Conservation (phyloP, 2,113 vertebrate species). For the Chaetodon trifascialis region DNA sequence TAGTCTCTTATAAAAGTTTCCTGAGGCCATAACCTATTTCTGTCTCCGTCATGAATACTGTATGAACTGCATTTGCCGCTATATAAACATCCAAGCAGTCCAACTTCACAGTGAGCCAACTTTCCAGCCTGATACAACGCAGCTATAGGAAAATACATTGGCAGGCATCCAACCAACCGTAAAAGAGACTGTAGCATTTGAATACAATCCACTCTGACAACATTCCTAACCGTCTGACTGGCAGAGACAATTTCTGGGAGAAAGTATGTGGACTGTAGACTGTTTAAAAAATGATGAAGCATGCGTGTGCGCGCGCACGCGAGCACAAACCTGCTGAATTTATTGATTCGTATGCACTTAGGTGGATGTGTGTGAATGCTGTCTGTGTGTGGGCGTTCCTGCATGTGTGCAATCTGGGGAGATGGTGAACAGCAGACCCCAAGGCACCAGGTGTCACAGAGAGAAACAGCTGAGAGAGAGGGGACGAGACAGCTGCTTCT, state of each 20-base stretch:
- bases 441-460: slow-evolving; percentile 77
- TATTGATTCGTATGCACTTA: slow-evolving; percentile 25
- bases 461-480: slow-evolving; percentile 77
- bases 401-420: slow-evolving; percentile 23
- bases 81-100: slow-evolving; percentile 75
- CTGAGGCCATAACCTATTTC: slow-evolving; percentile 74
- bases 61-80: slow-evolving; percentile 74
- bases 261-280: slow-evolving; percentile 22
- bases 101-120: slow-evolving; percentile 67
- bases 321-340: not conserved
- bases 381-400: slow-evolving; percentile 34
- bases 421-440: slow-evolving; percentile 61
- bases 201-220: slow-evolving; percentile 72
- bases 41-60: slow-evolving; percentile 79
- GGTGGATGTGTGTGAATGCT: not conserved
- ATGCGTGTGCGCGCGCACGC: not conserved
- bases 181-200: slow-evolving; percentile 54
- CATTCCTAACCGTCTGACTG: slow-evolving; percentile 67
- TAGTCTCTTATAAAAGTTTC: slow-evolving; percentile 69
- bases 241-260: slow-evolving; percentile 25
- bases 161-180: slow-evolving; percentile 64
- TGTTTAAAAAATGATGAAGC: not conserved
- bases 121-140: slow-evolving; percentile 72
- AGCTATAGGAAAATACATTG: slow-evolving; percentile 76
- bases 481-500: slow-evolving; percentile 68